Evolutionary conservation across 2,888 invertebrate species (phyloP), one percentile per base, ranked within the genome.

Genomic region (Dioctria rufipes): DNA sequence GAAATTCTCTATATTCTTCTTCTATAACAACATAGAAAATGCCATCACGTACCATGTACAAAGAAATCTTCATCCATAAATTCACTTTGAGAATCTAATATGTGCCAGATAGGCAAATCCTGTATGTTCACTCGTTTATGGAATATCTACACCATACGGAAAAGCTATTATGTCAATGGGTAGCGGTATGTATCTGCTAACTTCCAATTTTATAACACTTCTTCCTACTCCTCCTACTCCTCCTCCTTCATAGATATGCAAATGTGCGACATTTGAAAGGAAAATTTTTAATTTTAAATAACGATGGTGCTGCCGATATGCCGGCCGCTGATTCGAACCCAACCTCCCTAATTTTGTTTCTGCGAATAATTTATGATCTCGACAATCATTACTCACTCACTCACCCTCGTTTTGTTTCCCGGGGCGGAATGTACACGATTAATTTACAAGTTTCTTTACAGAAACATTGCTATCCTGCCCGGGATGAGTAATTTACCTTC

Each of bases 311-410:
- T 71, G 51, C 39, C 25, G 25, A 25, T 25, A 25, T 25, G 43
- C 46, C 43, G 9, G 46, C n/a, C 67, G 8, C 46, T 25, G 43
- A 42, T 8, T 58, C 42, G n/a, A n/a, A n/a, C n/a, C n/a, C n/a
- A 67, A 40, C 51, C 8, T 71, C 39, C 54, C 54, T 71, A 71
- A 71, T 54, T 71, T 71, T 71, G 71, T 71, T 71, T 71, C 54
- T 51, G 49, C 51, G 51, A 71, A 39, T 51, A 71, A 39, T 71
- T 71, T 51, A 0, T 40, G 40, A 5, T 43, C 8, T n/a, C n/a
- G 71, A 54, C 51, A 71, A 71, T 71, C 71, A 54, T 25, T 54
- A 51, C 42, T 71, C 54, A 37, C 39, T 71, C 37, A n/a, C 39
- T 51, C 25, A 25, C 25, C 25, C 25, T 25, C 2, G 25, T 25